phyloP scores from a whole-genome alignment of 2,888 invertebrate genomes.

The Apomyelois bistriatella region DNA sequence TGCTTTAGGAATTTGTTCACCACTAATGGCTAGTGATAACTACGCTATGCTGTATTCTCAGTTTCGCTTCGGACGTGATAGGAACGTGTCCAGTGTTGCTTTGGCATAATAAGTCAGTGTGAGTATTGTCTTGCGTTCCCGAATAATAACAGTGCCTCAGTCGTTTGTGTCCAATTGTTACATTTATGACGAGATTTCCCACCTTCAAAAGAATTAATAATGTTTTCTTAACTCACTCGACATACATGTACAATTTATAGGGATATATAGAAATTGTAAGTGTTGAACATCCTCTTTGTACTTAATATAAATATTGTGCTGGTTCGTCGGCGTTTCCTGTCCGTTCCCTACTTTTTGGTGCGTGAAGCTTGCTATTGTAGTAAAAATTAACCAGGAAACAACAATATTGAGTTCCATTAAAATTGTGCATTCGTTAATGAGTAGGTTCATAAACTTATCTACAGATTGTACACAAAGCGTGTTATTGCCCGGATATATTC shows the following conservation, averaged over 20 bases:
- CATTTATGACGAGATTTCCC: background rate
- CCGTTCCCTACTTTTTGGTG: constrained; percentile 12
- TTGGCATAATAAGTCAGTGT: constrained; percentile 14
- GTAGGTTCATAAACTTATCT: background rate
- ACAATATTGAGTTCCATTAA: background rate
- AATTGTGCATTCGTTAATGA: background rate
- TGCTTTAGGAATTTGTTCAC: constrained; percentile 54
- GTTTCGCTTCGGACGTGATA: constrained; percentile 41
- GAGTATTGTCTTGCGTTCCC: background rate
- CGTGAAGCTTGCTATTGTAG: constrained; percentile 15
- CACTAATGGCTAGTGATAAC: constrained; percentile 49
- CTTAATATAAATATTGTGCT: background rate
- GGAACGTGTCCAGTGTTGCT: constrained; percentile 20
- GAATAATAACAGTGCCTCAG: background rate
- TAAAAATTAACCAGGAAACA: constrained; percentile 2
- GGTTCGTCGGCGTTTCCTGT: constrained; percentile 9
- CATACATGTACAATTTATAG: background rate
- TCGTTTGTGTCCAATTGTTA: background rate
- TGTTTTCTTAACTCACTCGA: background rate
- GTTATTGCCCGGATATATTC: too few species aligned
- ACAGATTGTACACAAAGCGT: background rate
- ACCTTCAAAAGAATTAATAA: background rate
- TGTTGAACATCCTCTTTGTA: constrained; percentile 3
- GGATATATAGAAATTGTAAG: background rate
- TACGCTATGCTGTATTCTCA: constrained; percentile 38